Base-by-base conservation (phyloP, 1,140 invertebrate genomes). In the Drosophila rhopaloa region DNA sequence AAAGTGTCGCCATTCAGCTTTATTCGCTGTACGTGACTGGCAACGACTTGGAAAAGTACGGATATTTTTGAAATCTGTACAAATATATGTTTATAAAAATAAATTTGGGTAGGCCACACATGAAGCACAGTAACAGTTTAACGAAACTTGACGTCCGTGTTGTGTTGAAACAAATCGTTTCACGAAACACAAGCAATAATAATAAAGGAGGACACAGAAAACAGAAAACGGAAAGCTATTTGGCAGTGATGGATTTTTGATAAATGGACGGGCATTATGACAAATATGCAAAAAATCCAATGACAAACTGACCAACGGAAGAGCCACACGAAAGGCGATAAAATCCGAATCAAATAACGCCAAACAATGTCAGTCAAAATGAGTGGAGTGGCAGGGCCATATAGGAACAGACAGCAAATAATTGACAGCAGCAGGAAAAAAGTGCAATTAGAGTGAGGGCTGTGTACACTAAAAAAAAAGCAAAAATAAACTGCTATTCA, bases 201-300 rank as follows among this genome's bases (percentile, higher is more conserved):
- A 35, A 35, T 24, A n/a, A 24, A 27, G 38, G 27, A 10, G 37
- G 19, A 16, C n/a, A 50, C n/a, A 11, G 16, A 38, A 38, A 32
- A 40, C 27, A 16, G 46, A 50, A 35, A 66, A 38, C 37, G 16
- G n/a, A 32, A 35, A 48, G 63, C 51, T 57, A 63, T 57, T 66
- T 81, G 67, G 62, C 82, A 83, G 76, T 86, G 82, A 82, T 79
- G 72, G 71, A 88, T 88, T 75, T 63, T 44, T 84, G 81, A 83
- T 79, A 75, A 79, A 83, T 83, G 81, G 46, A 43, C 65, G 43
- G 63, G 65, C 82, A 70, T 79, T 79, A 79, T 72, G 75, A 70
- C 61, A 63, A 71, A 79, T 78, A 71, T 86, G 68, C 82, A 77
- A 51, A 75, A 58, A 72, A 76, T 27, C 43, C 35, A 63, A 80